These are phyloP conservation scores for Aporrectodea caliginosa DNA, from an alignment of 1,140 invertebrate genomes.

Conservation along the genomic window DNA sequence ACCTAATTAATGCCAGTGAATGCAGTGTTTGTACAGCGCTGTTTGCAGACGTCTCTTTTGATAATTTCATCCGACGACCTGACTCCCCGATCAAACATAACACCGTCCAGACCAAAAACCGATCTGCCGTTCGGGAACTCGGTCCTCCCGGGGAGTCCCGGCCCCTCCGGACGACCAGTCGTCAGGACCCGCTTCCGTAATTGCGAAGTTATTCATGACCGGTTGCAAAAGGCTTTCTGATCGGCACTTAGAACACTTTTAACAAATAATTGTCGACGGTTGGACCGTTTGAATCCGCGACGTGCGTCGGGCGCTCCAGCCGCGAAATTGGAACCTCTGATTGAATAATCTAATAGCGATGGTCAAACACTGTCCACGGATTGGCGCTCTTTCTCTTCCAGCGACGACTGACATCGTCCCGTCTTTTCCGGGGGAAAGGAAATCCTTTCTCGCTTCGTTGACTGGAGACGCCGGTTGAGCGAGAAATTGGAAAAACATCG, in stretches of 20 bases:
- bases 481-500: neutral
- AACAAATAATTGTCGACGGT: too few species aligned
- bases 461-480: too few species aligned
- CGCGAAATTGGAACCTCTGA: neutral
- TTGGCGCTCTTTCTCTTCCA: too few species aligned
- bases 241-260: neutral
- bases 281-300: too few species aligned
- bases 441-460: neutral
- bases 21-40: neutral
- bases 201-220: neutral
- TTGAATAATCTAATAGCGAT: neutral
- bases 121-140: too few species aligned
- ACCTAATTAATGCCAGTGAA: neutral
- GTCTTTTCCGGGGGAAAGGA: neutral
- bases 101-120: too few species aligned
- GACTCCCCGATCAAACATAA: too few species aligned
- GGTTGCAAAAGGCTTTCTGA: neutral
- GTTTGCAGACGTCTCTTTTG: neutral
- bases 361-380: neutral
- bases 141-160: too few species aligned
- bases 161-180: too few species aligned
- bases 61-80: neutral
- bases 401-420: neutral
- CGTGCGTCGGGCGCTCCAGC: too few species aligned
- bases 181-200: too few species aligned